Evolutionary conservation across 2,888 invertebrate species (phyloP), one percentile per base, ranked within the genome.

Genomic region (Trichogramma evanescens): DNA sequence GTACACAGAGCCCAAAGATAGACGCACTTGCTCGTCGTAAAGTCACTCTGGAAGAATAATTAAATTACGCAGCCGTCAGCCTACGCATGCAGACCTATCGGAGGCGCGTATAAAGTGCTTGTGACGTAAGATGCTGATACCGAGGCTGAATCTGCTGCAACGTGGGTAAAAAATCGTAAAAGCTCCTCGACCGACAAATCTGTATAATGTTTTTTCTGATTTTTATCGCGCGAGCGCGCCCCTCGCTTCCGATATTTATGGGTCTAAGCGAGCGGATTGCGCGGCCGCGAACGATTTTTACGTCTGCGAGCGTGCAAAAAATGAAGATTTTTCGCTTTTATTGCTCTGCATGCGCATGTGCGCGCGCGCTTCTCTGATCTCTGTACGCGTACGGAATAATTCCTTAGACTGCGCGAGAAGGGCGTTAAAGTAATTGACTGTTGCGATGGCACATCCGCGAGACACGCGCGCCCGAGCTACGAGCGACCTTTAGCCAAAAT

Each of bases 161-260:
- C 68, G 66, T 69, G 68, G 65, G 71, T 71, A 73, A 71, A 75
- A 75, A 74, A 75, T 73, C 77, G 73, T 77, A 76, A 77, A 77
- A 76, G 64, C 74, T 75, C 72, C 69, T 72, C 74, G 72, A 71
- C 72, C 74, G 76, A 76, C 77, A 77, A 77, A 77, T 77, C 76
- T 75, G 75, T 74, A 75, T 75, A 75, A 75, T 74, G 75, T 74
- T 70, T 74, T 70, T 71, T 70, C 72, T 75, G 74, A 76, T 74
- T 74, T 76, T 77, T 77, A 77, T 74, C 74, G 72, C 70, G 68
- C 67, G 62, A 56, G 49, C 61, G 63, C 48, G 48, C 6, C 50
- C 40, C 44, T 26, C 44, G n/a, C 52, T 5, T 72, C 67, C 67
- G 71, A 75, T 74, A 72, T 76, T 77, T 77, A 75, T 72, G 73